phyloP scores from a whole-genome alignment of 2,113 vertebrate genomes.

The Athene noctua region DNA sequence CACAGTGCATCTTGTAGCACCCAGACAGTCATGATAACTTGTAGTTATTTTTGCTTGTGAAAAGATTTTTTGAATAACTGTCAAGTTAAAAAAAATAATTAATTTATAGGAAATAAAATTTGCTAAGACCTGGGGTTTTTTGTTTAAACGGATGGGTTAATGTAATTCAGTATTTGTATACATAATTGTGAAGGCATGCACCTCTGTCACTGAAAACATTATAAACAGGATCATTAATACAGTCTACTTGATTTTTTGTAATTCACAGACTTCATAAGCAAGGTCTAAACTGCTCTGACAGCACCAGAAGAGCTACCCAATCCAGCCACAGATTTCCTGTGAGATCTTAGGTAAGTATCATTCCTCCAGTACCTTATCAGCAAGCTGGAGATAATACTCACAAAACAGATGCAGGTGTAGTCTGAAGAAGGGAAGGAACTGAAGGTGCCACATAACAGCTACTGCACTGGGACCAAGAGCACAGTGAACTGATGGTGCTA shows the following conservation, averaged over 20 bases:
- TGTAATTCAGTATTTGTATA: not conserved
- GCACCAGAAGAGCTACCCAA: not conserved
- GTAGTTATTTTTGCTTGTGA: not conserved
- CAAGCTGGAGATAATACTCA: not conserved
- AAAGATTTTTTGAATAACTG: not conserved
- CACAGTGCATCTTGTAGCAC: not conserved
- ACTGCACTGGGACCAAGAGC: not conserved
- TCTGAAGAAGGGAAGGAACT: not conserved
- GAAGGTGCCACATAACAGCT: not conserved
- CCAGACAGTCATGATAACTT: not conserved
- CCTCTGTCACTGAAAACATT: not conserved
- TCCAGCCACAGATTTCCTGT: not conserved
- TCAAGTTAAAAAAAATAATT: not conserved
- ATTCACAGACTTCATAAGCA: not conserved
- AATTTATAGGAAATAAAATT: not conserved
- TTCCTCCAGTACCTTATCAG: not conserved
- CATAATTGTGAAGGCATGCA: not conserved
- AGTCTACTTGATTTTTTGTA: not conserved
- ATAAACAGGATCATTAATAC: not conserved
- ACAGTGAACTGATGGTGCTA: not conserved
- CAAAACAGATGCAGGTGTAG: not conserved
- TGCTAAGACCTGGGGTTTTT: accelerated
- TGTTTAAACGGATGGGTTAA: not conserved
- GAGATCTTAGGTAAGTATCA: not conserved
- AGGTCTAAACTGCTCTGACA: not conserved